Evolutionary conservation across 92 coral and sea anemone genomes (phyloP), one percentile per base, ranked within the genome.

Genomic region (Epizoanthus fatuus): DNA sequence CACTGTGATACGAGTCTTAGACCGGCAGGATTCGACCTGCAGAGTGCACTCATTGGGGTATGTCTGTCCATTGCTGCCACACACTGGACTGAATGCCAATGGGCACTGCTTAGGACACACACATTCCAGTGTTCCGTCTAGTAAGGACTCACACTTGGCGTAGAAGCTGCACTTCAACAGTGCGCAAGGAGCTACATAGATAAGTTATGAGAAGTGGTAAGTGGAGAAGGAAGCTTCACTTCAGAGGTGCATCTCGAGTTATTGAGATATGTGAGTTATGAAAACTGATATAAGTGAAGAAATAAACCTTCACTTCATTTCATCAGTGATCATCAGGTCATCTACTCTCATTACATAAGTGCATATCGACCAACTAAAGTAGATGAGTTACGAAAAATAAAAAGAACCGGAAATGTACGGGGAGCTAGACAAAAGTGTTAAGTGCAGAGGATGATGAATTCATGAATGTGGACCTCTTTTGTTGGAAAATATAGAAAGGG

Each of bases 41-140:
- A 97, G 92, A 0, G 95, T 87, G 51, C 99, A 97, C 87, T 95
- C 91, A 60, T 97, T 97, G 45, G 95, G 95, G 84, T 97, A 97
- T 0, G 99, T 91, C 81, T 89, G 90, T 15, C 95, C 92, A 79
- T 97, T 92, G 56, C 88, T 95, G 58, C 99, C 99, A 77, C 99
- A 97, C 8, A 97, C 99, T 15, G 99, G 98, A 29, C 79, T 81
- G 79, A 95, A 90, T 10, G 91, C 87, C 72, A 96, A 81, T 7
- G 99, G 93, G 57, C 99, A 97, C 86, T 75, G 88, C 17, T 53
- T 87, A 0, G 95, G 98, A 90, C 99, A 97, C 44, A 95, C 99
- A 73, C 99, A 97, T 55, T 90, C 91, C n/a, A 94, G 86, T 17
- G 88, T 74, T 7, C 99, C 99, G 59, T 95, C 98, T 22, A 93